These are phyloP conservation scores for Pseudorectes ferrugineus DNA, from an alignment of 2,113 vertebrate genomes.

Conservation along the genomic window DNA sequence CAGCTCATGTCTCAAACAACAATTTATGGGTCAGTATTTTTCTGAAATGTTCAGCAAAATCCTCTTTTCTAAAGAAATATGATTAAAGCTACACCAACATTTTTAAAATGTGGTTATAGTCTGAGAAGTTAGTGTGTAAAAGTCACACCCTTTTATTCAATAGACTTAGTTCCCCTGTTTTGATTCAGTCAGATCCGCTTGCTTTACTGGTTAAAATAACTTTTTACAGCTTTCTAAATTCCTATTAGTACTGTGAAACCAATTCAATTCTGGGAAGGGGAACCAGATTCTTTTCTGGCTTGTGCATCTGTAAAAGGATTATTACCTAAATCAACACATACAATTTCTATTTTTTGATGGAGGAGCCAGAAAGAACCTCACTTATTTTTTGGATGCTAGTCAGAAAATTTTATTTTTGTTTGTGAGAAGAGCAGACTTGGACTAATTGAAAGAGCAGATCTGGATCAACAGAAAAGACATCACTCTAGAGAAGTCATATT, in stretches of 20 bases:
- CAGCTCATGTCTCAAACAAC: not conserved
- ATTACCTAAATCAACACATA: constrained; percentile 23
- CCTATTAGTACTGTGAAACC: constrained; percentile 31
- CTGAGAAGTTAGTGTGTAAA: constrained; percentile 39
- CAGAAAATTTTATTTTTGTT: not conserved
- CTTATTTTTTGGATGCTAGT: not conserved
- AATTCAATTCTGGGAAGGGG: constrained; percentile 28
- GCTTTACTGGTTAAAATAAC: constrained; percentile 47
- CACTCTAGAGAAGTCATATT: not conserved
- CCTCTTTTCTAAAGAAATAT: not conserved
- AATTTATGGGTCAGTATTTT: not conserved
- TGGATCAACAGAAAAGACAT: not conserved
- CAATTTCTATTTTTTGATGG: not conserved
- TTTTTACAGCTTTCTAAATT: constrained; percentile 58
- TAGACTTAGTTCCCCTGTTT: not conserved
- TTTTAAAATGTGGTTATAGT: constrained; percentile 32
- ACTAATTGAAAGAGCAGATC: not conserved
- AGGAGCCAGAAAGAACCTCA: not conserved
- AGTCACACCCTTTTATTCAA: constrained; percentile 48
- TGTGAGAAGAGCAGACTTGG: not conserved
- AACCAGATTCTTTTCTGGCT: constrained; percentile 26
- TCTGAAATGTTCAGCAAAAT: not conserved
- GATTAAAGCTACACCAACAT: not conserved
- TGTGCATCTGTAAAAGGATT: constrained; percentile 10
- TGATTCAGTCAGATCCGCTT: constrained; percentile 5